These are phyloP conservation scores for Parazoanthus atlanticus DNA, from an alignment of 92 coral and sea anemone species.

Conservation along the genomic window DNA sequence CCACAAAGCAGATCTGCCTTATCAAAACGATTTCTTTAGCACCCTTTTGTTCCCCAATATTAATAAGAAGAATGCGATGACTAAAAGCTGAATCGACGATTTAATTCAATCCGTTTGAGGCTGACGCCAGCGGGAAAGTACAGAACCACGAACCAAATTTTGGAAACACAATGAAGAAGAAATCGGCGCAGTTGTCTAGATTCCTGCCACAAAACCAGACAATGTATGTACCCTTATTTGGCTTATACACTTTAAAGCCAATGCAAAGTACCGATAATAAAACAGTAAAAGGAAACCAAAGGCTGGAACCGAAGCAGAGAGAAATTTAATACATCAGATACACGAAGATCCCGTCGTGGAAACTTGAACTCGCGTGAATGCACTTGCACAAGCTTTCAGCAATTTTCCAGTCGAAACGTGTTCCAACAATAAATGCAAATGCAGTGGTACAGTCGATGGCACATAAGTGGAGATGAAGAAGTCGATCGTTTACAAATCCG, in stretches of 20 bases:
- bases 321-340: not conserved
- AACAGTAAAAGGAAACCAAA: not conserved
- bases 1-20: not conserved
- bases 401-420: not conserved
- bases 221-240: not conserved
- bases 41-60: not conserved
- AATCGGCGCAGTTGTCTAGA: not conserved
- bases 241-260: not conserved
- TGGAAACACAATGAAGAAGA: constrained; percentile 9
- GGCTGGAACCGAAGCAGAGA: not conserved
- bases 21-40: not conserved
- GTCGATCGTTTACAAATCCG: constrained; percentile 6
- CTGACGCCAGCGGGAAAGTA: constrained; percentile 10
- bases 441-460: not conserved
- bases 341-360: not conserved
- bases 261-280: not conserved
- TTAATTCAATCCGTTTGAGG: not conserved
- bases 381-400: not conserved
- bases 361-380: not conserved
- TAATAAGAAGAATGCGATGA: not conserved
- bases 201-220: not conserved
- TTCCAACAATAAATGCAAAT: constrained; percentile 1
- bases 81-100: not conserved
- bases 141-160: not conserved
- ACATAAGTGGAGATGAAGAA: not conserved